Evolutionary conservation across 2,888 invertebrate genomes (phyloP).

Genomic region (Brachynemurus nebulosus): DNA sequence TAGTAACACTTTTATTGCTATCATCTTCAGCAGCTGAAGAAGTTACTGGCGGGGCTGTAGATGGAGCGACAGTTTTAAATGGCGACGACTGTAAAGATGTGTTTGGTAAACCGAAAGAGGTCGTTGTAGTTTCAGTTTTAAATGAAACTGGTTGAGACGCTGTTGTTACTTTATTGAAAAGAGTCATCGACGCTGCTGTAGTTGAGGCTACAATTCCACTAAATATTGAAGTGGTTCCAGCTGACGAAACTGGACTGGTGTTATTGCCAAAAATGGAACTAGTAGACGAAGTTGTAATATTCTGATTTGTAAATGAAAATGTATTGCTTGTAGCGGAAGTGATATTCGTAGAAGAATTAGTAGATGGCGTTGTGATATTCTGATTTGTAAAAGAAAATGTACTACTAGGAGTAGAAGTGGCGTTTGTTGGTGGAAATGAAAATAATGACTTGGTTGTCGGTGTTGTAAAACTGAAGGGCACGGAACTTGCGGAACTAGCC

Average conservation of each 20-base stretch:
- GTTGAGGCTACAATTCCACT: conserved; percentile 22
- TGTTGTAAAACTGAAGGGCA: not conserved
- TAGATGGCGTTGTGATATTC: not conserved
- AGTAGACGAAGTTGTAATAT: conserved; percentile 20
- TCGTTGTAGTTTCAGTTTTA: conserved; percentile 1
- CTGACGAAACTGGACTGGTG: conserved; percentile 25
- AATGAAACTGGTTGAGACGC: not conserved
- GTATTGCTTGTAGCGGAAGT: too few species aligned
- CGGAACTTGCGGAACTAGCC: conserved; percentile 1
- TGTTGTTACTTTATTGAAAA: not conserved
- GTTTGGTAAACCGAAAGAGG: too few species aligned
- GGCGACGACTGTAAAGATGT: too few species aligned
- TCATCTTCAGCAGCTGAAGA: not conserved
- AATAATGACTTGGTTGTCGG: conserved; percentile 6
- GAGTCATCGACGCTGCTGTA: not conserved
- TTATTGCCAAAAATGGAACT: conserved; percentile 16
- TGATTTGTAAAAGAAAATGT: not conserved
- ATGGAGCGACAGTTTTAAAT: too few species aligned
- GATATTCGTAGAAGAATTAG: not conserved
- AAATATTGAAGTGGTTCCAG: conserved; percentile 30
- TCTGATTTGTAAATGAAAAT: not conserved
- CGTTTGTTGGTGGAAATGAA: conserved; percentile 1
- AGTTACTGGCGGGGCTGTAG: not conserved
- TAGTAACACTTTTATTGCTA: not conserved
- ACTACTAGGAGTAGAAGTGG: not conserved